Evolutionary conservation across 1,140 invertebrate genomes (phyloP).

Genomic region (Drosophila prosaltans): DNA sequence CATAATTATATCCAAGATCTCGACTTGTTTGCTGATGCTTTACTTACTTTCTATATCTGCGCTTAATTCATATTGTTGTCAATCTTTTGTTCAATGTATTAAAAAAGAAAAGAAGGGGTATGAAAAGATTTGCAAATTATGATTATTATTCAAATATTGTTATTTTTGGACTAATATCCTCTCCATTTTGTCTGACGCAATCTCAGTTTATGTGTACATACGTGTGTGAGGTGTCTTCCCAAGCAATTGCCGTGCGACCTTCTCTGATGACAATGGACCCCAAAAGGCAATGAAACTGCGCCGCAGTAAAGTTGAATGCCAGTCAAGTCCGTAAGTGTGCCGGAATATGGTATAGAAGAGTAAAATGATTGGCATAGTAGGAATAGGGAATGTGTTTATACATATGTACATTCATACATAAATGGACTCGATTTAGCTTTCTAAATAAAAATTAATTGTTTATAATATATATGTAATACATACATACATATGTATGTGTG

Average conservation of each 20-base stretch:
- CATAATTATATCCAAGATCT: no score
- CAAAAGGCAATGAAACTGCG: constrained; percentile 55
- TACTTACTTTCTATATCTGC: no score
- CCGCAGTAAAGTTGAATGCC: constrained; percentile 64
- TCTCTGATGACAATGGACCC: constrained; percentile 71
- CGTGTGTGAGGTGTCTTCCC: constrained; percentile 21
- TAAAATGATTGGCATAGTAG: constrained; percentile 25
- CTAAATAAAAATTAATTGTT: constrained; percentile 79
- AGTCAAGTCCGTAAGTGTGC: constrained; percentile 65
- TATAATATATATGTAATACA: constrained; percentile 54
- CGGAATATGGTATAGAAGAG: constrained; percentile 27
- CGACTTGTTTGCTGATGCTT: no score
- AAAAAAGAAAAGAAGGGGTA: constrained; percentile 26
- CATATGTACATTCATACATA: not conserved
- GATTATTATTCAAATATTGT: constrained; percentile 74
- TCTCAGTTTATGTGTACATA: constrained; percentile 43
- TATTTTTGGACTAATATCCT: constrained; percentile 68
- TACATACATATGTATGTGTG: constrained; percentile 7
- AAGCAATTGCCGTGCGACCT: constrained; percentile 70
- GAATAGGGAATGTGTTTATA: constrained; percentile 12
- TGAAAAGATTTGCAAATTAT: constrained; percentile 72
- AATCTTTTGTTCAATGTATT: no score
- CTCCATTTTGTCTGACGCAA: constrained; percentile 61
- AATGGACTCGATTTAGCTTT: constrained; percentile 51
- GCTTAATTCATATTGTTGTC: no score